Base-by-base conservation (phyloP, 2,888 invertebrate genomes). In the Melanargia galathea region DNA sequence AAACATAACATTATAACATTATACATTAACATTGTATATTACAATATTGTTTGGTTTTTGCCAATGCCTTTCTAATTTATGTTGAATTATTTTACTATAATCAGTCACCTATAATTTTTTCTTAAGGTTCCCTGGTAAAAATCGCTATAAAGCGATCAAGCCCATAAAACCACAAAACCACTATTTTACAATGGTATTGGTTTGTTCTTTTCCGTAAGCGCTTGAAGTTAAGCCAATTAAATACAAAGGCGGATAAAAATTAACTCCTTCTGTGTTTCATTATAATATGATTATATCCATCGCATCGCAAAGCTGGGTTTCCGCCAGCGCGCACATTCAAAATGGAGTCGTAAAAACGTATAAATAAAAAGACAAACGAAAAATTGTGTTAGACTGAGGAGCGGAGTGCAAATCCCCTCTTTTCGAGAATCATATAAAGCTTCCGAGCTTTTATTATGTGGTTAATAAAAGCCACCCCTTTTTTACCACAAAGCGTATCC, bases 321-420 rank as follows among this genome's bases (percentile, higher is more conserved):
- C 6, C 11, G 10, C n/a, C n/a, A n/a, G 20, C 13, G 4, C 33
- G 35, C 35, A 35, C 35, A 52, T 20, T 52, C 35, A 52, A 18
- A 52, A 35, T 33, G 11, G 33, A 33, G 51, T 35, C 30, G 35
- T 52, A 35, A 52, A 49, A 20, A 35, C 33, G 20, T 52, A 52
- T 52, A 52, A 5, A 26, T 33, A 52, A 52, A 52, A 52, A 35
- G 52, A 55, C 40, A 55, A 40, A 55, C 55, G 40, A 55, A 55
- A 55, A 56, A 56, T 56, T 56, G 56, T 20, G 56, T 56, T 56
- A 56, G 56, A 56, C n/a, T 45, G 43, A 56, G 52, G 52, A 52
- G 20, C 20, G 11, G 26, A 56, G 56, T 56, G 56, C 18, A 56
- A 56, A 56, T 52, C 26, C 56, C 56, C 45, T 30, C 30, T 43